Percentiles rank a stretch among this genome's conserved stretches.
These are phyloP conservation scores for Zygothrica quintamaculata DNA, from an alignment of 2,888 invertebrate genomes.

Conservation along the genomic window DNA sequence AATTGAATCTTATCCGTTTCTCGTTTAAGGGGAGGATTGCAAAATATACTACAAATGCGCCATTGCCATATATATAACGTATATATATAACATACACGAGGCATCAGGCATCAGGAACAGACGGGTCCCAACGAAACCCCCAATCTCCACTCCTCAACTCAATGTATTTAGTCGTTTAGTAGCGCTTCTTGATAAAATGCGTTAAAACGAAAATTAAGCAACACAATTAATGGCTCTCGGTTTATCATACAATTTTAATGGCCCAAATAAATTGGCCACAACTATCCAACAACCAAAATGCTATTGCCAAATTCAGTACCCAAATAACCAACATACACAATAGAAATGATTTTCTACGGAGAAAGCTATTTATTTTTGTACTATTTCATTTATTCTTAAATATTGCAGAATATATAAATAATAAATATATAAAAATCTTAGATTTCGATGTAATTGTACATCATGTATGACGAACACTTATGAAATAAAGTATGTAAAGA, in stretches of 20 bases:
- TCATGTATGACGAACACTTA: too few species aligned
- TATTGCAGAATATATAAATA: too few species aligned
- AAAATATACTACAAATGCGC: constrained; percentile 38
- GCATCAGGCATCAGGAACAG: constrained; percentile 3
- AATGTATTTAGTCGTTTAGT: constrained; percentile 25
- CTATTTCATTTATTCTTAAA: too few species aligned
- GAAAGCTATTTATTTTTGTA: constrained; percentile 3
- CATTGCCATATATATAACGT: constrained; percentile 5
- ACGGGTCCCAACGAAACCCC: constrained; percentile 36
- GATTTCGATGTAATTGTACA: too few species aligned
- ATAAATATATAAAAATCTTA: too few species aligned
- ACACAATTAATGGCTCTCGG: constrained; percentile 75
- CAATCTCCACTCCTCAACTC: constrained; percentile 29
- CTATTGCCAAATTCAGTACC: constrained; percentile 36
- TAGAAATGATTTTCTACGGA: constrained; percentile 3
- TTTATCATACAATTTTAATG: constrained; percentile 82
- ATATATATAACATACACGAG: constrained; percentile 16
- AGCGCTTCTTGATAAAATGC: constrained; percentile 69
- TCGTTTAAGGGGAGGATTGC: constrained; percentile 19
- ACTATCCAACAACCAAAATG: constrained; percentile 52
- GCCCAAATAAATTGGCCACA: constrained; percentile 74
- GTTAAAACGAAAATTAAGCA: constrained; percentile 81
- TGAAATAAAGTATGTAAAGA: too few species aligned
- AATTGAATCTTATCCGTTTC: constrained; percentile 47
- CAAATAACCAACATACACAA: constrained; percentile 16